phyloP scores from a whole-genome alignment of 2,888 invertebrate species.

The Asteroscopus sphinx region DNA sequence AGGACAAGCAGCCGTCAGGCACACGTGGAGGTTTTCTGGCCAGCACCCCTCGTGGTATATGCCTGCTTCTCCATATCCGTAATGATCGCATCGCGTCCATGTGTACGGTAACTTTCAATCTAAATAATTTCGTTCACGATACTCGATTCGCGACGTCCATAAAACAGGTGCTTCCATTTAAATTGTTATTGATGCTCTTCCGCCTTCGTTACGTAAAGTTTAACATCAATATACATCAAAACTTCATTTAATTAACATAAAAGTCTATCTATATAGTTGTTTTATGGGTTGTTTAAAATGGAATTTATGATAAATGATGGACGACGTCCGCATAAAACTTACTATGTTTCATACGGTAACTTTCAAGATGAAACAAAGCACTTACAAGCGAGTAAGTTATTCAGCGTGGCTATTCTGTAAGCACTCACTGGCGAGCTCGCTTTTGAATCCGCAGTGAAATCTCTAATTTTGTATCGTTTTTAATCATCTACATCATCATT shows the following conservation, averaged over 20 bases:
- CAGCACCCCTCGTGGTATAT: no score
- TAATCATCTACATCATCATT: no score
- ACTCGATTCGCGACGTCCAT: conserved; percentile 63
- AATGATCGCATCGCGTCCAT: conserved; percentile 6
- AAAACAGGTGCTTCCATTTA: conserved; percentile 66
- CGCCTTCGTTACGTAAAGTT: conserved; percentile 46
- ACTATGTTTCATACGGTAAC: conserved; percentile 3
- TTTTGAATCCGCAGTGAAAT: no score
- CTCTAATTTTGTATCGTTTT: no score
- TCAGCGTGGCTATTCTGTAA: no score
- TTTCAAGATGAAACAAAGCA: conserved; percentile 3
- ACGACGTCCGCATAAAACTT: conserved; percentile 13
- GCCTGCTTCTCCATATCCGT: conserved; percentile 20
- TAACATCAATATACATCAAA: conserved; percentile 48
- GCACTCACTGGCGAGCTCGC: no score
- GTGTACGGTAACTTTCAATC: conserved; percentile 47
- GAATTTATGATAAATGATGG: conserved; percentile 47
- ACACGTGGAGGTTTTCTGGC: no score
- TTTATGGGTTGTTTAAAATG: conserved; percentile 43
- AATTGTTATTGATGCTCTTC: conserved; percentile 63
- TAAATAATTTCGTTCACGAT: conserved; percentile 63
- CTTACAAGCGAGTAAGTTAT: no score
- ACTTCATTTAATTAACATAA: conserved; percentile 54
- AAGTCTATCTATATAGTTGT: conserved; percentile 32
- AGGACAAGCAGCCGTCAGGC: no score